Conservation (phyloP, 2,797 vertebrate species). For the Chaetophractus vellerosus region DNA sequence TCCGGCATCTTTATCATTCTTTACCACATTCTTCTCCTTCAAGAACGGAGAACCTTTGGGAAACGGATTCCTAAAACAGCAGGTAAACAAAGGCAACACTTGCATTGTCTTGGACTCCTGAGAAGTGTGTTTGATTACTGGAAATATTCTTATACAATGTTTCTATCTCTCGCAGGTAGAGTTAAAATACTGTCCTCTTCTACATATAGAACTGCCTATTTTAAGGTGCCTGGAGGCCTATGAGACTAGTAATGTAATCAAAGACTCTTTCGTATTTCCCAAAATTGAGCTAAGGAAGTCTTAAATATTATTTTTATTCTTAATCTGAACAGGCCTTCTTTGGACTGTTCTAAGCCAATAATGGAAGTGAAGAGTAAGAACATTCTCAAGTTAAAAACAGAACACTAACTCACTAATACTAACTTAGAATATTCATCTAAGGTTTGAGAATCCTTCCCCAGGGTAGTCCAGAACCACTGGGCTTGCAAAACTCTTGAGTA, state of each 20-base stretch:
- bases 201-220: background rate
- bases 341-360: background rate
- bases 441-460: background rate
- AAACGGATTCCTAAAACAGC: slow-evolving; percentile 37
- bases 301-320: slow-evolving; percentile 58
- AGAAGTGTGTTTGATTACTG: background rate
- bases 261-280: background rate
- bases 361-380: background rate
- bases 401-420: no score
- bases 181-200: background rate
- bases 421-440: background rate
- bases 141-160: background rate
- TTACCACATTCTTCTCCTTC: background rate
- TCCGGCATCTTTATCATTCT: no score
- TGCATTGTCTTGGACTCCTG: background rate
- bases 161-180: background rate
- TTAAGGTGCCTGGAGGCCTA: background rate
- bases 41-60: background rate
- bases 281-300: background rate
- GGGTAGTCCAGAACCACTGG: background rate
- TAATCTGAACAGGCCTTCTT: background rate
- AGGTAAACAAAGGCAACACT: slow-evolving; percentile 60
- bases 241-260: background rate
- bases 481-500: background rate
- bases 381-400: background rate